A percentile compares a stretch with the other conserved stretches of the same genome.
These are phyloP conservation scores for Ptiloglossa arizonensis DNA, from an alignment of 1,140 invertebrate genomes.

Conservation along the genomic window DNA sequence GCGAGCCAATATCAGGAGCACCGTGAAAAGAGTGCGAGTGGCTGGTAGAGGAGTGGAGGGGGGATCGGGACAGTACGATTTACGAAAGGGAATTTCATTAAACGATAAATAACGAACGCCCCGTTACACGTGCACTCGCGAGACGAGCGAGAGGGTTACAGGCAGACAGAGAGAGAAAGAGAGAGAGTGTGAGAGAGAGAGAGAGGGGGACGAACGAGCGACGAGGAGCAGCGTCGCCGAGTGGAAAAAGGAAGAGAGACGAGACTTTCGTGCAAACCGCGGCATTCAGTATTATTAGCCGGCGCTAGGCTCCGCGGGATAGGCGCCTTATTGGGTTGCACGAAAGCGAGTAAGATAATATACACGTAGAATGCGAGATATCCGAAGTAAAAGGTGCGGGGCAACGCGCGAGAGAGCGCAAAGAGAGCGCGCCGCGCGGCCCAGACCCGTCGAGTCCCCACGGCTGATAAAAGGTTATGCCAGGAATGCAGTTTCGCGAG, in stretches of 20 bases:
- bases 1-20: constrained; percentile 41
- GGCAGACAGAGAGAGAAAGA: no score
- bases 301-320: constrained; percentile 64
- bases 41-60: background rate
- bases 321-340: constrained; percentile 68
- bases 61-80: constrained; percentile 37
- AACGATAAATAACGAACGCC: constrained; percentile 48
- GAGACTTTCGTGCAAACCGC: constrained; percentile 52
- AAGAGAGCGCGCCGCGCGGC: constrained; percentile 34
- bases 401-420: constrained; percentile 47
- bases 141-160: background rate
- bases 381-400: constrained; percentile 69
- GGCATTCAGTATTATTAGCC: constrained; percentile 66
- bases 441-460: constrained; percentile 61
- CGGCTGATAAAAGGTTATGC: constrained; percentile 72
- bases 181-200: constrained; percentile 1
- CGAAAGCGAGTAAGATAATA: constrained; percentile 72
- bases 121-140: constrained; percentile 3
- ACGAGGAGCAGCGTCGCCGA: background rate
- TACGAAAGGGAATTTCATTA: constrained; percentile 52
- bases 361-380: constrained; percentile 70
- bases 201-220: background rate
- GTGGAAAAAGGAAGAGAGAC: constrained; percentile 26
- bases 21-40: constrained; percentile 34
- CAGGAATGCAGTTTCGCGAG: constrained; percentile 71